Percentiles rank a stretch among this genome's conserved stretches.
Conservation (phyloP, 2,113 vertebrate genomes). For the Excalfactoria chinensis region DNA sequence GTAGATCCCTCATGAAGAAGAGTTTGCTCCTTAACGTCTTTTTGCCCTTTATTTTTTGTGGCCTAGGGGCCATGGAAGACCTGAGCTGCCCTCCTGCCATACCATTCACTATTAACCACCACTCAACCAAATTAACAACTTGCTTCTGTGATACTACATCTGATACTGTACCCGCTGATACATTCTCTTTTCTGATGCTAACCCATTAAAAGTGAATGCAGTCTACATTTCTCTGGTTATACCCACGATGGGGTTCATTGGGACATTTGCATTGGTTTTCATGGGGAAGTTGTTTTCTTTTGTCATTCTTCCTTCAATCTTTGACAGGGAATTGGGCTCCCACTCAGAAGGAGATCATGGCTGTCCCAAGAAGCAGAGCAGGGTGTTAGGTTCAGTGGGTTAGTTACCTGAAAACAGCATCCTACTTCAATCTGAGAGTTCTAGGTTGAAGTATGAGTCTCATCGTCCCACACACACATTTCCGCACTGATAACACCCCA, state of each 20-base stretch:
- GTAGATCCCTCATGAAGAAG: background rate
- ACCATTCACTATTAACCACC: background rate
- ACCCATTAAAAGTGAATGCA: background rate
- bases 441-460: background rate
- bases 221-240: background rate
- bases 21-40: background rate
- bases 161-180: background rate
- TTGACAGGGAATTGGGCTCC: background rate
- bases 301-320: background rate
- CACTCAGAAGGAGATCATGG: background rate
- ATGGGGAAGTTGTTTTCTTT: background rate
- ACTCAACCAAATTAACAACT: background rate
- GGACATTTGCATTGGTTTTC: background rate
- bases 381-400: too few species aligned
- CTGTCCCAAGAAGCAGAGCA: too few species aligned
- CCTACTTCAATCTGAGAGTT: constrained; percentile 11
- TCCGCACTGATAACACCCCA: background rate
- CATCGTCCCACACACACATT: background rate
- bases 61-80: background rate
- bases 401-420: background rate
- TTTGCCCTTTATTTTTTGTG: background rate
- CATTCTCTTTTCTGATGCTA: background rate
- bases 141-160: background rate
- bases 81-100: background rate
- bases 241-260: background rate